A percentile compares a stretch with the other conserved stretches of the same genome.
These are phyloP conservation scores for Poeciliopsis turrubarensis DNA, from an alignment of 2,113 vertebrate genomes.

Conservation along the genomic window DNA sequence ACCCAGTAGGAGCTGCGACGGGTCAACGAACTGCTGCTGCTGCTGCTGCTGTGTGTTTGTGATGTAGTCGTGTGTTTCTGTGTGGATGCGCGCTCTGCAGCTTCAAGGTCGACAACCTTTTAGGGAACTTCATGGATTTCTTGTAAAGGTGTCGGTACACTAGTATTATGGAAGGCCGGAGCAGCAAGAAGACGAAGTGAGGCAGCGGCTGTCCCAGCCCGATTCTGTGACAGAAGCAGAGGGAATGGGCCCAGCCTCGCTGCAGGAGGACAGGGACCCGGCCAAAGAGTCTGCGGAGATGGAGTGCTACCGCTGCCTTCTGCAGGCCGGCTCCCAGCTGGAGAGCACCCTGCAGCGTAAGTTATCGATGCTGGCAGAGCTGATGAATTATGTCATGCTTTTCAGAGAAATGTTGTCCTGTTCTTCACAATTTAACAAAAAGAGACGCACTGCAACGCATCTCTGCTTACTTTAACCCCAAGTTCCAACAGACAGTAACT, in stretches of 20 bases:
- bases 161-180: slow-evolving; percentile 8
- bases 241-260: slow-evolving; percentile 78
- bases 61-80: slow-evolving; percentile 30
- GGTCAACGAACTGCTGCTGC: slow-evolving; percentile 27
- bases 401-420: not conserved
- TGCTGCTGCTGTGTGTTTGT: slow-evolving; percentile 19
- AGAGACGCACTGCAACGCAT: not conserved
- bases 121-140: slow-evolving; percentile 39
- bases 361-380: slow-evolving; percentile 51
- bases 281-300: slow-evolving; percentile 78
- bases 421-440: not conserved
- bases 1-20: slow-evolving; percentile 18
- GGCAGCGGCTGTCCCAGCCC: slow-evolving; percentile 15
- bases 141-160: not conserved
- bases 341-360: slow-evolving; percentile 84
- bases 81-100: slow-evolving; percentile 44
- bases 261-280: slow-evolving; percentile 66
- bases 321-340: slow-evolving; percentile 83
- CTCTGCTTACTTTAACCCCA: slow-evolving; percentile 16
- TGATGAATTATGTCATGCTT: slow-evolving; percentile 14
- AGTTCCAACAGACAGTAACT: slow-evolving; percentile 21
- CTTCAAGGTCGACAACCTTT: slow-evolving; percentile 64
- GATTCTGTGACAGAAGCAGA: slow-evolving; percentile 30
- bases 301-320: slow-evolving; percentile 84
- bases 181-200: slow-evolving; percentile 54